Conservation (phyloP, 2,888 invertebrate species). For the Torymus tubicola region DNA sequence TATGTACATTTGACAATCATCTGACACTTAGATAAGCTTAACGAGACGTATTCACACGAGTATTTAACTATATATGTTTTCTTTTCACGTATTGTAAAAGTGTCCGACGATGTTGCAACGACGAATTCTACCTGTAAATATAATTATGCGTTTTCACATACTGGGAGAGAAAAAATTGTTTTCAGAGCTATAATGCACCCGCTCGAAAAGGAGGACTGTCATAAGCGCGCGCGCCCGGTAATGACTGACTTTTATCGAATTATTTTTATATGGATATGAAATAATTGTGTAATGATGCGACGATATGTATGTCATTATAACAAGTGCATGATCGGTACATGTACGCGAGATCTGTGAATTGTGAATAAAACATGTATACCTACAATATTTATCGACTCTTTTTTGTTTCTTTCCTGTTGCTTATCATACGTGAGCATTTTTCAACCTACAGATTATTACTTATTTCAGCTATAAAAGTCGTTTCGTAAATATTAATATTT, state of each 20-base stretch:
- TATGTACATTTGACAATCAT: conserved; percentile 18
- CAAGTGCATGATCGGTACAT: conserved; percentile 58
- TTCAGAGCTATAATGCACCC: background rate
- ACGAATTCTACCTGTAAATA: conserved; percentile 46
- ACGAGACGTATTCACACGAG: conserved; percentile 42
- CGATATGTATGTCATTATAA: conserved; percentile 29
- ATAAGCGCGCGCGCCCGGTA: conserved; percentile 23
- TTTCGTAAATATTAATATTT: too few species aligned
- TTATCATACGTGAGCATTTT: too few species aligned
- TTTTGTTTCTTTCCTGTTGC: conserved; percentile 25
- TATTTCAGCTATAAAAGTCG: too few species aligned
- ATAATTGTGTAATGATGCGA: conserved; percentile 34
- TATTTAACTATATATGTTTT: conserved; percentile 24
- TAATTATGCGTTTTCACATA: conserved; percentile 21
- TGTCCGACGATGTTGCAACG: conserved; percentile 14
- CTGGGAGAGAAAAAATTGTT: conserved; percentile 9
- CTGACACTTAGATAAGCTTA: conserved; percentile 23
- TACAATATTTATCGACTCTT: conserved; percentile 10
- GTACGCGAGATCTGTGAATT: conserved; percentile 58
- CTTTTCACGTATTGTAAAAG: conserved; percentile 11
- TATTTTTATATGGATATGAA: conserved; percentile 59
- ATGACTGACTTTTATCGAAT: conserved; percentile 59
- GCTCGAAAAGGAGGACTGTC: conserved; percentile 28
- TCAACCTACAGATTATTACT: too few species aligned
- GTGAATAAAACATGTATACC: conserved; percentile 60